Evolutionary conservation across 2,113 vertebrate species (phyloP).

Genomic region (Panthera uncia): DNA sequence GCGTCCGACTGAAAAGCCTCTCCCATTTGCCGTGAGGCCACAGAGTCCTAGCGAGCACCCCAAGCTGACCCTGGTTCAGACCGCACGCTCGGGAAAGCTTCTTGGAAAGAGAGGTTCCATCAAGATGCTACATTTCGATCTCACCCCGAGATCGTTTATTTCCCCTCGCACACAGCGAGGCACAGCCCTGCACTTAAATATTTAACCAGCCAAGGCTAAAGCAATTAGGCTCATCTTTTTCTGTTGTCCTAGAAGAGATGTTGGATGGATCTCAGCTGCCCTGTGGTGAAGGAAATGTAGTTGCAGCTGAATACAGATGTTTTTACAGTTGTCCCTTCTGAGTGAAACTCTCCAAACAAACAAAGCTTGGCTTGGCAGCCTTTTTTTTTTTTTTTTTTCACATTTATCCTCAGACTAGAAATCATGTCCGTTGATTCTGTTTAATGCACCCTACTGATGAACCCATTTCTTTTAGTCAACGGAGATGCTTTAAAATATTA

Average conservation of each 20-base stretch:
- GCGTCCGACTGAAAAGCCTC: not conserved
- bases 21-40: not conserved
- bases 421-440: conserved; percentile 12
- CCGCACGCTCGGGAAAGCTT: not conserved
- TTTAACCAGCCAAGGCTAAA: not conserved
- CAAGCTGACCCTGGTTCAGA: fast-evolving
- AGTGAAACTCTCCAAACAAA: conserved; percentile 24
- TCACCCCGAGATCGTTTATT: not conserved
- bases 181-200: not conserved
- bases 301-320: conserved; percentile 52
- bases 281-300: not conserved
- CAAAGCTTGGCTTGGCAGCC: not conserved
- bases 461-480: conserved; percentile 34
- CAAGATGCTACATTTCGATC: not conserved
- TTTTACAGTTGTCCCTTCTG: conserved; percentile 39
- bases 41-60: no score
- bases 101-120: not conserved
- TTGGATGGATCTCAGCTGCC: not conserved
- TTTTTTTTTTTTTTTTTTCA: conserved; percentile 43
- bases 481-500: conserved; percentile 68
- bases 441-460: conserved; percentile 60
- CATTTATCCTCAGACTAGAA: conserved; percentile 13
- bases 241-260: not conserved
- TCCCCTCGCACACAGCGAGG: not conserved
- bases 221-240: conserved; percentile 12